Conservation (phyloP, 2,113 vertebrate genomes). For the Verasper variegatus region DNA sequence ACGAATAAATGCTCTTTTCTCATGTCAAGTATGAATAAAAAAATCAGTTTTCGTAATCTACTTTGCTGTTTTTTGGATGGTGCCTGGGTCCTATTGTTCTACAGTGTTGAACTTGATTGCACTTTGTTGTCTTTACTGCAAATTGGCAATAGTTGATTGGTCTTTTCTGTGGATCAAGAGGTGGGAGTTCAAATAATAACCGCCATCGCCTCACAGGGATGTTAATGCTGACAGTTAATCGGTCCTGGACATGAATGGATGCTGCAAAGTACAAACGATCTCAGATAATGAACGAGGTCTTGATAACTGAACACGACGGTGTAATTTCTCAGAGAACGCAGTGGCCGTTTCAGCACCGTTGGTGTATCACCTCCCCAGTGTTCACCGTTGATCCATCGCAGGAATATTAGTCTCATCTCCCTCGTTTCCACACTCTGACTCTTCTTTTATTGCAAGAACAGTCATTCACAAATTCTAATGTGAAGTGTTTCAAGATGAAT, state of each 20-base stretch:
- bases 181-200: not conserved
- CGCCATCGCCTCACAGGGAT: not conserved
- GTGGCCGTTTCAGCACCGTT: constrained; percentile 1
- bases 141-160: not conserved
- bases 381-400: constrained; percentile 10
- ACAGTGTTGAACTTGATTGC: not conserved
- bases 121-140: too few relatives aligned
- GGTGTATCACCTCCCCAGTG: constrained; percentile 16
- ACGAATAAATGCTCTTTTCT: too few relatives aligned
- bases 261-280: not conserved
- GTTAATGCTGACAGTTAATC: not conserved
- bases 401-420: not conserved
- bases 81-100: too few relatives aligned
- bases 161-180: not conserved
- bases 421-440: not conserved
- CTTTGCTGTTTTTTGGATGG: too few relatives aligned
- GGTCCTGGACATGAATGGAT: not conserved
- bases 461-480: constrained; percentile 39
- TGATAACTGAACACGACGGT: not conserved
- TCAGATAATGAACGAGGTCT: not conserved
- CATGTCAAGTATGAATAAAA: too few relatives aligned
- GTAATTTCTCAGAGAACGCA: not conserved
- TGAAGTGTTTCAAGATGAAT: constrained; percentile 37
- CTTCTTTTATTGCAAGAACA: not conserved
- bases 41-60: too few relatives aligned